Percentiles rank a stretch among this genome's conserved stretches.
These are phyloP conservation scores for Parambassis ranga DNA, from an alignment of 2,797 vertebrate species.

Conservation along the genomic window DNA sequence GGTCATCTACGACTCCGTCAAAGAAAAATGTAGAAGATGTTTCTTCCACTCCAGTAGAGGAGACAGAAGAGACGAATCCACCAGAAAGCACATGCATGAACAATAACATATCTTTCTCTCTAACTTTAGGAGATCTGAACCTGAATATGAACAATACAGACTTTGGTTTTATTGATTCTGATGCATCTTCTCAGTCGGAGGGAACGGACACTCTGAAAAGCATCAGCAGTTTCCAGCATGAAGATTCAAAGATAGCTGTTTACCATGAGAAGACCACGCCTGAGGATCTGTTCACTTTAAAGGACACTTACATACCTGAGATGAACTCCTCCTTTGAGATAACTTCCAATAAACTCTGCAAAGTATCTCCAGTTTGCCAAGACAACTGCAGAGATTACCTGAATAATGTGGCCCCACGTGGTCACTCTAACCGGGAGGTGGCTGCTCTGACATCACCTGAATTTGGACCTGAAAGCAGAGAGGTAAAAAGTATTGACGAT, in stretches of 20 bases:
- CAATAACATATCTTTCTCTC: slow-evolving; percentile 61
- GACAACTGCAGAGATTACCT: slow-evolving; percentile 37
- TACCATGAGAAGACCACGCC: slow-evolving; percentile 20
- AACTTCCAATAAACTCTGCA: slow-evolving; percentile 45
- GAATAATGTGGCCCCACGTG: neutral
- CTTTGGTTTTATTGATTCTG: slow-evolving; percentile 80
- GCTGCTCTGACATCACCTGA: neutral
- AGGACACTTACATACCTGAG: slow-evolving; percentile 61
- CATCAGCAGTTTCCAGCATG: neutral
- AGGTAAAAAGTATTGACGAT: neutral
- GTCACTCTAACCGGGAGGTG: slow-evolving; percentile 1
- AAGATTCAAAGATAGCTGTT: slow-evolving; percentile 9
- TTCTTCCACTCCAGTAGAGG: slow-evolving; percentile 19
- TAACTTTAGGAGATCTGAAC: slow-evolving; percentile 70
- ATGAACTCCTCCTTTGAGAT: slow-evolving; percentile 63
- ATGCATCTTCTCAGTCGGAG: slow-evolving; percentile 73
- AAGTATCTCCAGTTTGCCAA: slow-evolving; percentile 51
- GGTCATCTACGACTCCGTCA: slow-evolving; percentile 4
- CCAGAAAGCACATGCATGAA: slow-evolving; percentile 38
- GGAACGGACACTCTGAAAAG: slow-evolving; percentile 34
- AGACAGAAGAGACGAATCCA: slow-evolving; percentile 1
- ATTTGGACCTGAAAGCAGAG: slow-evolving; percentile 12
- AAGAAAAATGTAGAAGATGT: slow-evolving; percentile 19
- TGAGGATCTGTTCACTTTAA: slow-evolving; percentile 51
- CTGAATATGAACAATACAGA: slow-evolving; percentile 74